A percentile compares a stretch with the other conserved stretches of the same genome.
Conservation (phyloP, 2,888 invertebrate species). For the Rhagonycha fulva region DNA sequence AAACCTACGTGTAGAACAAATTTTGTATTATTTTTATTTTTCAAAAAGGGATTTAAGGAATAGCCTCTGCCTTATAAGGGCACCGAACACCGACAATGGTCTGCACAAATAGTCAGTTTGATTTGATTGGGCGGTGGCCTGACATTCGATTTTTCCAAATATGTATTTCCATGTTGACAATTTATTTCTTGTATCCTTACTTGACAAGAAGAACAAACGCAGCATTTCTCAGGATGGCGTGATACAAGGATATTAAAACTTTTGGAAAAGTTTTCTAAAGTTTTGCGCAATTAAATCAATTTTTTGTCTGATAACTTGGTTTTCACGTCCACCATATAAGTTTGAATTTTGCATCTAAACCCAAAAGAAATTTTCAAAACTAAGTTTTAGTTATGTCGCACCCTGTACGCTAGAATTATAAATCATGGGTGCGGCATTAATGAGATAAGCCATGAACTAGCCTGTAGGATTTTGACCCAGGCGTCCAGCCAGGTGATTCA, state of each 20-base stretch:
- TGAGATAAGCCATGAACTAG: not conserved
- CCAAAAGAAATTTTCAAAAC: not conserved
- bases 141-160: not conserved
- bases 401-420: not conserved
- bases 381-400: not conserved
- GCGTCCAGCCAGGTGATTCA: not conserved
- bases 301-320: not conserved
- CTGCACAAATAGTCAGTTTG: not conserved
- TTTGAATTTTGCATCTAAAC: not conserved
- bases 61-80: not conserved
- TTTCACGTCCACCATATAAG: not conserved
- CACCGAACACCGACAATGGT: not conserved
- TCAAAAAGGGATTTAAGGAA: not conserved
- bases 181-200: not conserved
- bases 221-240: not conserved
- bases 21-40: not conserved
- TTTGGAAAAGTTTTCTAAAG: not conserved
- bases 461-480: not conserved
- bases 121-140: not conserved
- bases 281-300: not conserved
- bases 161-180: no score
- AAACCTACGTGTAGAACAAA: not conserved
- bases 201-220: not conserved
- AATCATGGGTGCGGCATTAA: not conserved
- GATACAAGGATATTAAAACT: not conserved